Base-by-base conservation (phyloP, 2,888 invertebrate genomes). In the Metopia argyrocephala region DNA sequence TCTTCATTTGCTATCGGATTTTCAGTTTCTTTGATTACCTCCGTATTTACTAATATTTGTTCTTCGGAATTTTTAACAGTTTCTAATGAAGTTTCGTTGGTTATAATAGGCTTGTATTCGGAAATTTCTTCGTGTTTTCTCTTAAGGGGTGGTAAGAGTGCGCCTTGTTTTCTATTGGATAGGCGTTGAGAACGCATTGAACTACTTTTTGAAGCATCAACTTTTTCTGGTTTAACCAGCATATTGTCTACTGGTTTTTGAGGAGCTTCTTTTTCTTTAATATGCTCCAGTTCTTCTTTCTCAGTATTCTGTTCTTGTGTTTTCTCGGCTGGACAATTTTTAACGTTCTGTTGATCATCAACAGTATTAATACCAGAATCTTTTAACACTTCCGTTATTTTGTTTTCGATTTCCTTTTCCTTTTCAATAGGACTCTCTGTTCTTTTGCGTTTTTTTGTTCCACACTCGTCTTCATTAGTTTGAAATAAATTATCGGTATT, bases 21-120 rank as follows among this genome's bases (percentile, higher is more conserved):
- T 90, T 90, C 9, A 90, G 88, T 2, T 87, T 88, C 87, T 90
- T 85, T 87, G 45, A 71, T 79, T 9, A 25, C 70, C 21, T 45
- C 20, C 12, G n/a, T 20, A 38, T 57, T 75, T 64, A 48, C 57
- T 27, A 64, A 20, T 45, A 31, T 28, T 1, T 52, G 31, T 62
- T 75, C 73, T 6, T 9, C 50, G 6, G 12, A 7, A n/a, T 25
- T 25, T 25, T 76, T 74, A 18, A 27, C 5, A 9, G 46, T n/a
- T 3, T 15, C 61, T 3, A 59, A 3, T 3, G 69, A 18, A 38
- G 50, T 38, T 20, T 84, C 84, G n/a, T 65, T 59, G 59, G 52
- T 74, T 4, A 52, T 12, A n/a, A 73, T 66, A 5, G 50, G 23
- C 50, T 84, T 82, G 1, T 45, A 38, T 65, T 56, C 78, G 0